Evolutionary conservation across 2,888 invertebrate species (phyloP).

Genomic region (Lepidochrysops patricia): DNA sequence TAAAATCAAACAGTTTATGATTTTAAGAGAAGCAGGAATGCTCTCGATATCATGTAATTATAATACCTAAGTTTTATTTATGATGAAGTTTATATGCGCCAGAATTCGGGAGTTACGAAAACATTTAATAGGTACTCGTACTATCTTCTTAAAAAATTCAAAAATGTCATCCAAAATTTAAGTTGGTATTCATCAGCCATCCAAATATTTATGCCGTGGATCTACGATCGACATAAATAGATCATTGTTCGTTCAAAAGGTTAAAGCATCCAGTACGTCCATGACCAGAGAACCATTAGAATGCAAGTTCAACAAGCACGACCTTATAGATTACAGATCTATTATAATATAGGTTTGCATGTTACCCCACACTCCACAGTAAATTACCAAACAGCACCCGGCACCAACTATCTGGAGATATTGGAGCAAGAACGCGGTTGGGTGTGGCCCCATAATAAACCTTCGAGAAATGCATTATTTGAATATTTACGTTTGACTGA

Average conservation of each 20-base stretch:
- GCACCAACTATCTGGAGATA: constrained; percentile 26
- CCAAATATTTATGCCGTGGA: no score
- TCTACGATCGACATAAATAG: not conserved
- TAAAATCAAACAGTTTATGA: no score
- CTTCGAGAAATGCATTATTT: constrained; percentile 31
- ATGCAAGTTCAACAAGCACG: constrained; percentile 7
- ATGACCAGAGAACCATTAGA: not conserved
- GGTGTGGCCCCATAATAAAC: constrained; percentile 36
- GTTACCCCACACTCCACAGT: constrained; percentile 35
- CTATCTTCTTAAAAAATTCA: no score
- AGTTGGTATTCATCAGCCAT: no score
- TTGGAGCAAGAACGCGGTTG: constrained; percentile 37
- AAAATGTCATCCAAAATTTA: no score
- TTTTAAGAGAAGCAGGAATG: no score
- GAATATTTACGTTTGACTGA: constrained; percentile 24
- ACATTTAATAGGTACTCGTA: constrained; percentile 5
- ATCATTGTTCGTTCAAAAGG: not conserved
- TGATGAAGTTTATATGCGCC: no score
- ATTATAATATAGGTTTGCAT: constrained; percentile 20
- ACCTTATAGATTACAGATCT: constrained; percentile 22
- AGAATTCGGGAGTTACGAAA: no score
- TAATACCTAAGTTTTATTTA: no score
- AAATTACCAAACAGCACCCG: constrained; percentile 35
- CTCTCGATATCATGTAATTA: no score
- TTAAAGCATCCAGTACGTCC: not conserved